These are phyloP conservation scores for Buphagus erythrorhynchus DNA, from an alignment of 2,797 vertebrate species.

Conservation along the genomic window DNA sequence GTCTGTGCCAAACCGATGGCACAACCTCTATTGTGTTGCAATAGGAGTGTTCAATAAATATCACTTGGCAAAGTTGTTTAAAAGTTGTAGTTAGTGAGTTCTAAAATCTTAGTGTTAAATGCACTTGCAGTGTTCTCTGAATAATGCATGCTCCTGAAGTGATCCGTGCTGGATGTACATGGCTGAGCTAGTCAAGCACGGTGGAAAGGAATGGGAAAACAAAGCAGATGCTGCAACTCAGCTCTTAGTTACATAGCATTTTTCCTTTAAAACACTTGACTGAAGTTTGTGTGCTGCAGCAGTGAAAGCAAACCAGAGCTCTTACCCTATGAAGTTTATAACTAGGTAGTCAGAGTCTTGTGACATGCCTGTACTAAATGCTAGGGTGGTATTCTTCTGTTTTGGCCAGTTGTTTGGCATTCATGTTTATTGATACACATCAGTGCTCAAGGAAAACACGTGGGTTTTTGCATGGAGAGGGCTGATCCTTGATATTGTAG, in stretches of 20 bases:
- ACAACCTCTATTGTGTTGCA: background rate
- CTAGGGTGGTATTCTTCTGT: background rate
- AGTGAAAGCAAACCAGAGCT: background rate
- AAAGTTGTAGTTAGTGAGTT: background rate
- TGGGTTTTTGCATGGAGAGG: background rate
- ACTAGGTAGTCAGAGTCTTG: background rate
- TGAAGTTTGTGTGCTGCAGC: background rate
- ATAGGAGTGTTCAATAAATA: background rate
- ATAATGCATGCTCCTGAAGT: background rate
- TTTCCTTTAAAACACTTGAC: background rate
- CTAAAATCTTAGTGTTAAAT: background rate
- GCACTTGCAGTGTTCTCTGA: background rate
- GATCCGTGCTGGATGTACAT: background rate
- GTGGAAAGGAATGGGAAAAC: background rate
- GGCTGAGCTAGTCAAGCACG: background rate
- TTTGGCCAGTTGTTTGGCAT: background rate
- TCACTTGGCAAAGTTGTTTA: background rate
- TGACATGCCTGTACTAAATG: background rate
- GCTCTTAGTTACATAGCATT: background rate
- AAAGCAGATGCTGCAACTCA: background rate
- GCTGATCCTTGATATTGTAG: background rate
- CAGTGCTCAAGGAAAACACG: rapidly evolving
- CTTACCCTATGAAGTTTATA: background rate
- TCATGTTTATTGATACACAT: background rate
- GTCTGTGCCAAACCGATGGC: rapidly evolving